Percentiles rank a stretch among this genome's conserved stretches.
phyloP scores from a whole-genome alignment of 2,797 vertebrate genomes.

The Merluccius polli region DNA sequence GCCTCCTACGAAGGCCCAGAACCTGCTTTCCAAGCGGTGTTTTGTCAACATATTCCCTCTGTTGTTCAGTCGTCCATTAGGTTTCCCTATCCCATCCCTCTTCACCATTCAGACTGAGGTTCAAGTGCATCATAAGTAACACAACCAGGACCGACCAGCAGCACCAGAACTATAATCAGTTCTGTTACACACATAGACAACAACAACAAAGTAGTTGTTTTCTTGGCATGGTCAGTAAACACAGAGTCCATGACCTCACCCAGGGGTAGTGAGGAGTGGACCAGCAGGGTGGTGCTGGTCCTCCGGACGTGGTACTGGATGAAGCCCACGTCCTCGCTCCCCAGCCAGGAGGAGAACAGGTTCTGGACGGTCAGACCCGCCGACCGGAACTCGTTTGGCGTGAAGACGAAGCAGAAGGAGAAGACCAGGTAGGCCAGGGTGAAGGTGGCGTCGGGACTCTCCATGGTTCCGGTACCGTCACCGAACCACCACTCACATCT shows the following conservation, averaged over 20 bases:
- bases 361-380: constrained; percentile 89
- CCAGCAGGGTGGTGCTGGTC: constrained; percentile 81
- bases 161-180: no score
- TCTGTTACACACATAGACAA: no score
- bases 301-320: constrained; percentile 84
- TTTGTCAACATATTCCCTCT: no score
- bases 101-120: no score
- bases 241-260: constrained; percentile 65
- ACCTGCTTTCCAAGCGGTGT: no score
- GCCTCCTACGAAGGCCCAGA: no score
- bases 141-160: no score
- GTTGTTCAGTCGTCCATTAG: no score
- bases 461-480: constrained; percentile 38
- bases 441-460: constrained; percentile 80
- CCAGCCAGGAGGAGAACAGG: constrained; percentile 84
- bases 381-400: constrained; percentile 87
- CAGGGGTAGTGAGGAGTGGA: constrained; percentile 83
- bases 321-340: constrained; percentile 87
- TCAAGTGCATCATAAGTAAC: no score
- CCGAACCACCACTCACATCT: background rate
- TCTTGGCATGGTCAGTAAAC: background rate
- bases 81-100: no score
- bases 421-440: constrained; percentile 86
- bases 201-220: background rate
- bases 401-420: constrained; percentile 86